phyloP scores from a whole-genome alignment of 64 coral and sea anemone genomes.

The Pocillopora damicornis region DNA sequence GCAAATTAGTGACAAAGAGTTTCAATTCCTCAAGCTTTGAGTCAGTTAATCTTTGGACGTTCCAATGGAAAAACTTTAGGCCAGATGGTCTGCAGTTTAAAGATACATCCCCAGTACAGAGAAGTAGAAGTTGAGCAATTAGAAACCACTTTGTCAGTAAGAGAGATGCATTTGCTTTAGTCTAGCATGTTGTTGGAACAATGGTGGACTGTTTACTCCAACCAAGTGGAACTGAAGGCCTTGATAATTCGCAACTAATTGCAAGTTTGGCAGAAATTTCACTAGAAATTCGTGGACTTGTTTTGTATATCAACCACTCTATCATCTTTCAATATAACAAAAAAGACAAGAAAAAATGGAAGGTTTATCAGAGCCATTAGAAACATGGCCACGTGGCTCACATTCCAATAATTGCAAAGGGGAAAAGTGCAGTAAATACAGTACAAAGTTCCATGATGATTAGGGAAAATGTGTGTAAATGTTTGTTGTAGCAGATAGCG shows the following conservation, averaged over 20 bases:
- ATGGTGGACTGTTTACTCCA: neutral
- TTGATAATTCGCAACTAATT: neutral
- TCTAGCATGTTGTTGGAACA: neutral
- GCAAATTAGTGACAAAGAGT: neutral
- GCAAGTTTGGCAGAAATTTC: too few species aligned
- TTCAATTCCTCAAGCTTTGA: conserved; percentile 41
- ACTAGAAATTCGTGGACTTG: too few species aligned
- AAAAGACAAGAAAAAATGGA: too few species aligned
- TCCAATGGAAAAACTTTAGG: conserved; percentile 15
- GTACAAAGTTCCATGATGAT: too few species aligned
- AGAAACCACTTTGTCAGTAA: neutral
- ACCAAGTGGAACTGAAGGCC: neutral
- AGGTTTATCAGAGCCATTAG: too few species aligned
- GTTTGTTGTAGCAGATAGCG: too few species aligned
- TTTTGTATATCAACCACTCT: too few species aligned
- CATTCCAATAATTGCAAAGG: too few species aligned
- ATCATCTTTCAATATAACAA: too few species aligned
- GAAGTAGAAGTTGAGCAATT: neutral
- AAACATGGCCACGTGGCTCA: too few species aligned
- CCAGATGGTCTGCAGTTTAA: conserved; percentile 1
- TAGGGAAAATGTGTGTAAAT: too few species aligned
- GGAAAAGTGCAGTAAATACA: too few species aligned
- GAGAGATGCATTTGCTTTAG: neutral
- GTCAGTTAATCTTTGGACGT: conserved; percentile 47
- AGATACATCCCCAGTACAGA: conserved; percentile 11